phyloP scores from a whole-genome alignment of 2,888 invertebrate genomes.

The Creontiades dilutus region DNA sequence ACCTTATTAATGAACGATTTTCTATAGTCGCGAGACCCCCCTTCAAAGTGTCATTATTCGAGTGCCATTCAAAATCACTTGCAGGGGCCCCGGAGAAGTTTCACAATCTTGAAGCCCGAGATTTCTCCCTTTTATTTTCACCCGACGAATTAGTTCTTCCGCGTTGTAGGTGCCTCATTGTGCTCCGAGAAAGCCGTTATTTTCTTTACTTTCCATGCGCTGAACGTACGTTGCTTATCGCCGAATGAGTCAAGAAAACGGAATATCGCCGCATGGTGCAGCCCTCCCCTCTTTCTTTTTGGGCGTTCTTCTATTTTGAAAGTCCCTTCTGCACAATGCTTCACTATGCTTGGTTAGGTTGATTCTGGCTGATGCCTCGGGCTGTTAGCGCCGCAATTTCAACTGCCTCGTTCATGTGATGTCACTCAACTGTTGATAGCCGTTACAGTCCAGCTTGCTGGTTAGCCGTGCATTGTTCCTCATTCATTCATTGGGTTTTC shows the following conservation, averaged over 20 bases:
- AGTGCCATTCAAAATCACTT: slow-evolving; percentile 67
- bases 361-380: neutral
- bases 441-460: too few species aligned
- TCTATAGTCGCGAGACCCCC: slow-evolving; percentile 45
- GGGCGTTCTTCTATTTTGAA: neutral
- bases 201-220: slow-evolving; percentile 2
- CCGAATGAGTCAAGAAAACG: slow-evolving; percentile 27
- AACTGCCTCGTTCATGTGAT: neutral
- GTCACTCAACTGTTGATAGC: too few species aligned
- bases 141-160: neutral
- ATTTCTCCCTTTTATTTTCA: slow-evolving; percentile 6
- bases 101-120: slow-evolving; percentile 44
- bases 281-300: neutral
- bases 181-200: slow-evolving; percentile 4
- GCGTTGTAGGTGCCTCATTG: slow-evolving; percentile 9
- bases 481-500: too few species aligned
- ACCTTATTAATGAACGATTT: slow-evolving; percentile 54
- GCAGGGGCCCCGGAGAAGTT: slow-evolving; percentile 27
- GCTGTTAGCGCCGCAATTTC: neutral
- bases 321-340: slow-evolving; percentile 2
- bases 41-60: slow-evolving; percentile 63
- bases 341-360: neutral
- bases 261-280: slow-evolving; percentile 57
- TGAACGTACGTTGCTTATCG: neutral
- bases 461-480: too few species aligned